Conservation (phyloP, 2,797 vertebrate genomes). For the Tenualosa thibaudeaui region DNA sequence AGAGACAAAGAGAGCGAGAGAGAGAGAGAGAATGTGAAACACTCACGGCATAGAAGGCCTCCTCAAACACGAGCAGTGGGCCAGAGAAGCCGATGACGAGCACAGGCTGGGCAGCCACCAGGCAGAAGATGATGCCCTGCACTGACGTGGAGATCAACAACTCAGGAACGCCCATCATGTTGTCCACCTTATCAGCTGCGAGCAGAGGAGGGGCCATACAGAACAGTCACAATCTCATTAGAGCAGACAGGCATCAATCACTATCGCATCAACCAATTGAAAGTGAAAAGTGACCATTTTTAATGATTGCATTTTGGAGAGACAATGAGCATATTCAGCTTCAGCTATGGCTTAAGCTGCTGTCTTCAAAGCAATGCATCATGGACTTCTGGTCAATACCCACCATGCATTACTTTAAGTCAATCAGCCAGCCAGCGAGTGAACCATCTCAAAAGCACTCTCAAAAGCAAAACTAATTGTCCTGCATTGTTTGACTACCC, state of each 20-base stretch:
- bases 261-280: background rate
- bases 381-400: too few species aligned
- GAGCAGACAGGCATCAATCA: background rate
- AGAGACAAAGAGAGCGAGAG: too few species aligned
- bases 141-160: conserved; percentile 89
- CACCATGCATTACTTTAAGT: too few species aligned
- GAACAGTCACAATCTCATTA: background rate
- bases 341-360: too few species aligned
- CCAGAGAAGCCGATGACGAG: conserved; percentile 95
- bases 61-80: conserved; percentile 96
- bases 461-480: too few species aligned
- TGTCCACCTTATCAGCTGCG: conserved; percentile 87
- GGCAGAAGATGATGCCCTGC: conserved; percentile 87
- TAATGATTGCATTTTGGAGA: too few species aligned
- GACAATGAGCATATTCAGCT: too few species aligned
- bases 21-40: background rate
- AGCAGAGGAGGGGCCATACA: background rate
- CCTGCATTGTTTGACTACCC: too few species aligned
- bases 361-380: too few species aligned
- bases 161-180: conserved; percentile 91
- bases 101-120: conserved; percentile 89
- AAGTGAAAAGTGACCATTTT: background rate
- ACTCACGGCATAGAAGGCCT: conserved; percentile 87
- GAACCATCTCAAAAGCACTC: too few species aligned
- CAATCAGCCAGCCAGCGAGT: too few species aligned